A percentile compares a stretch with the other conserved stretches of the same genome.
phyloP scores from a whole-genome alignment of 1,140 invertebrate species.

The Goniozus legneri region DNA sequence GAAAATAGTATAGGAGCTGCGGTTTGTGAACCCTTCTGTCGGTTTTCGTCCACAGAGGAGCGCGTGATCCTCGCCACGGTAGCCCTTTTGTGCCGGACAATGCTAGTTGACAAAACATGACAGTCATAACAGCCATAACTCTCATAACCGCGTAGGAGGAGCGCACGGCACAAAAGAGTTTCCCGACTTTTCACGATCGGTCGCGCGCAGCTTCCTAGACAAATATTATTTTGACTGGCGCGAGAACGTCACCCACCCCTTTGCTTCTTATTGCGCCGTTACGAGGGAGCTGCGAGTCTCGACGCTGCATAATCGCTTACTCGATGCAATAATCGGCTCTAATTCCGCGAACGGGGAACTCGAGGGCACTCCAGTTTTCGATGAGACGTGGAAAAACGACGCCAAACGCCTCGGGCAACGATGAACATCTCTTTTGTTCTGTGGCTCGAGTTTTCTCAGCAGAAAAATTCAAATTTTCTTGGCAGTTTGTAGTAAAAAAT shows the following conservation, averaged over 20 bases:
- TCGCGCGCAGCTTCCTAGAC: constrained; percentile 24
- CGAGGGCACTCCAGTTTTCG: background rate
- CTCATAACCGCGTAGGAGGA: constrained; percentile 36
- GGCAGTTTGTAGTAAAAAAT: background rate
- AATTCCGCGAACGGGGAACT: background rate
- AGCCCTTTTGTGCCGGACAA: constrained; percentile 34
- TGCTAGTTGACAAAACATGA: constrained; percentile 53
- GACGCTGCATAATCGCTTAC: background rate
- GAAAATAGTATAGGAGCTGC: background rate
- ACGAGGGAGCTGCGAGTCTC: constrained; percentile 16
- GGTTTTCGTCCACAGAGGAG: too few species aligned
- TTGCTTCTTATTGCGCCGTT: constrained; percentile 21
- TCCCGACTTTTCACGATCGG: background rate
- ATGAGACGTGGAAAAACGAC: background rate
- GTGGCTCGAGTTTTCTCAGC: background rate
- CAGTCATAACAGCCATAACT: constrained; percentile 41
- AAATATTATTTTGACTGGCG: constrained; percentile 43
- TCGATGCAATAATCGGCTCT: background rate
- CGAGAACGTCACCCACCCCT: background rate
- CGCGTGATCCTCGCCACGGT: constrained; percentile 13
- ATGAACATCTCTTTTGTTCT: background rate
- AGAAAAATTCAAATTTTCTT: too few species aligned
- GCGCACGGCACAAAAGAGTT: constrained; percentile 11
- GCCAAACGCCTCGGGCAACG: too few species aligned
- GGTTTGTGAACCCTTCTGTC: too few species aligned